Evolutionary conservation across 2,888 invertebrate genomes (phyloP), one percentile per base, ranked within the genome.

Genomic region (Drosophila ustulata): DNA sequence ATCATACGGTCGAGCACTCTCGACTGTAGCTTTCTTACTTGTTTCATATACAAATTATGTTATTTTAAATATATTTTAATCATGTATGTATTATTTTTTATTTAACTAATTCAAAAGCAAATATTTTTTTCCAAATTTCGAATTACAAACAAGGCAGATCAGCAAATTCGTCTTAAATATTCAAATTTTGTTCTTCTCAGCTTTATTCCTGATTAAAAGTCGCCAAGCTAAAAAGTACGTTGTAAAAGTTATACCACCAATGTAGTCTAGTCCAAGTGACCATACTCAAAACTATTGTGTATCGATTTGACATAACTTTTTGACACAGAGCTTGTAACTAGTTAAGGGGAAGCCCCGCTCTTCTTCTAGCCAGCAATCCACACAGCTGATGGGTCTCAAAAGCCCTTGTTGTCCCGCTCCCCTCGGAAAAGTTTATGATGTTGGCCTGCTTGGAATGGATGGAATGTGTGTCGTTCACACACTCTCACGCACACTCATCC

Each of bases 381-480:
- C 56, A 43, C 37, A 39, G 39, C 57, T 75, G 34, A 41, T 67
- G 57, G 37, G 51, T 67, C 39, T 61, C 11, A 34, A 25, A 13
- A 30, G 23, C 39, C 46, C 34, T 28, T 28, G 18, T 59, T 28
- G 18, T 59, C 56, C 50, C 56, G 43, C 28, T 43, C 50, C 58
- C 59, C 50, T 23, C 30, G 1, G 26, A 71, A 62, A 11, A 37
- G 61, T 72, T 75, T 71, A 72, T 75, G 68, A 72, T 75, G 72
- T 68, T 72, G 62, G 32, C 61, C 57, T 47, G 71, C 45, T 57
- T 71, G 64, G 45, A 47, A 46, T 39, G 65, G 58, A 58, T 7
- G 68, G 52, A 75, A 75, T 75, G 75, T 75, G 55, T 75, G 68
- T 64, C 72, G 61, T 53, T 56, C 32, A 34, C 59, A 68, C 68